Conservation (phyloP, 2,797 vertebrate genomes). For the Parotocinclus haroldoi region DNA sequence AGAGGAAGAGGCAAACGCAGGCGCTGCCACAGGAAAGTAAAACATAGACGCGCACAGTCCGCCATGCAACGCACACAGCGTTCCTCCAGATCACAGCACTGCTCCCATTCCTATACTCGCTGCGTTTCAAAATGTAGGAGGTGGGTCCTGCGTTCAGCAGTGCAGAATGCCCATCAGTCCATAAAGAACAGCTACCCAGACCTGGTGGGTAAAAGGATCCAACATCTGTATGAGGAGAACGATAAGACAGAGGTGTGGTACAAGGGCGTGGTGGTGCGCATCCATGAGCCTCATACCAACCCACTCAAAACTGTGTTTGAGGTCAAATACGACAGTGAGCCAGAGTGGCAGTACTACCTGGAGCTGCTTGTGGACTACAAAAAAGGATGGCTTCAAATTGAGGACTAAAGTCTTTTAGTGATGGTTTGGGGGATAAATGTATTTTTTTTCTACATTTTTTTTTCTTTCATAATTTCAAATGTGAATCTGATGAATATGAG, state of each 20-base stretch:
- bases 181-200: slow-evolving; percentile 67
- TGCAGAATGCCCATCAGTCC: slow-evolving; percentile 54
- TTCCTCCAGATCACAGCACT: slow-evolving; percentile 65
- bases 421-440: neutral
- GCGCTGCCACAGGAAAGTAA: slow-evolving; percentile 32
- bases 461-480: neutral
- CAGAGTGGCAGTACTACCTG: slow-evolving; percentile 80
- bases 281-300: slow-evolving; percentile 72
- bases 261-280: slow-evolving; percentile 68
- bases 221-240: slow-evolving; percentile 80
- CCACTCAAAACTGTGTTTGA: slow-evolving; percentile 79
- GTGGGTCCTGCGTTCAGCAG: slow-evolving; percentile 69
- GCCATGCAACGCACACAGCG: slow-evolving; percentile 5
- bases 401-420: slow-evolving; percentile 55
- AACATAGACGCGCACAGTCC: slow-evolving; percentile 15
- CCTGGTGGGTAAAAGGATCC: slow-evolving; percentile 76
- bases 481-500: neutral
- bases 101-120: slow-evolving; percentile 61
- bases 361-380: slow-evolving; percentile 81
- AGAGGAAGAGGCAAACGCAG: slow-evolving; percentile 3
- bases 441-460: neutral
- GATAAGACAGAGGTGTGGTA: slow-evolving; percentile 82
- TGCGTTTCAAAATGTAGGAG: slow-evolving; percentile 61
- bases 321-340: slow-evolving; percentile 81
- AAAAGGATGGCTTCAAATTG: slow-evolving; percentile 81